Base-by-base conservation (phyloP, 2,888 invertebrate species). In the Abrostola tripartita region DNA sequence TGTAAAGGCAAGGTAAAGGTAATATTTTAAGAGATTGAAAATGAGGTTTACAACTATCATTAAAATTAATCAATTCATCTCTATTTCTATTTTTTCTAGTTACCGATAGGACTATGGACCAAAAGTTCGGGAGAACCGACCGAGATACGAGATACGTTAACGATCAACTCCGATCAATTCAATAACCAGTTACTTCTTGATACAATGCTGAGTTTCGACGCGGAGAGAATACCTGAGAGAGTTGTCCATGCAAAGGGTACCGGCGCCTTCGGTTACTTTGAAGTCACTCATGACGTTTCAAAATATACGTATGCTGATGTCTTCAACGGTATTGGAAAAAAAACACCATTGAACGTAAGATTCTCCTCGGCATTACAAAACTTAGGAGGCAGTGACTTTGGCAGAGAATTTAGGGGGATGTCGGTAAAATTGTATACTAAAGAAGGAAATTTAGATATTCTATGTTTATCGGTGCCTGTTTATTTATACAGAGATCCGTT, bases 161-260 rank as follows among this genome's bases (percentile, higher is more conserved):
- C 81, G 9, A 61, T 86, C 0, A 88, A 88, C 57, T 76, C 81
- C 0, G 84, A 87, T 57, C 68, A 85, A 52, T 78, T 86, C 24
- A 76, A 75, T 5, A 87, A 85, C 49, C 82, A 85, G 59, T 95
- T 78, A 41, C 95, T 96, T 65, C 77, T 97, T 7, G 97, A 97
- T 80, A 96, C 96, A 82, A 93, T 96, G 0, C 96, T 97, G 82
- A 98, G 98, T 83, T 96, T 96, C 81, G 94, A 97, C 38, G 98
- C 68, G 5, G 85, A 87, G 98, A 95, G 98, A 61, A 98, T 98
- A 81, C 98, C 98, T 0, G 98, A 98, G 85, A 95, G 98, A 77
- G 97, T 98, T 0, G 98, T 98, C 0, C 98, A 98, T 87, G 98
- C 98, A 0, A 98, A 98, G 91, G 99, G 98, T 70, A 97, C 97